Conservation (phyloP, 2,113 vertebrate genomes). For the Aramus guarauna region DNA sequence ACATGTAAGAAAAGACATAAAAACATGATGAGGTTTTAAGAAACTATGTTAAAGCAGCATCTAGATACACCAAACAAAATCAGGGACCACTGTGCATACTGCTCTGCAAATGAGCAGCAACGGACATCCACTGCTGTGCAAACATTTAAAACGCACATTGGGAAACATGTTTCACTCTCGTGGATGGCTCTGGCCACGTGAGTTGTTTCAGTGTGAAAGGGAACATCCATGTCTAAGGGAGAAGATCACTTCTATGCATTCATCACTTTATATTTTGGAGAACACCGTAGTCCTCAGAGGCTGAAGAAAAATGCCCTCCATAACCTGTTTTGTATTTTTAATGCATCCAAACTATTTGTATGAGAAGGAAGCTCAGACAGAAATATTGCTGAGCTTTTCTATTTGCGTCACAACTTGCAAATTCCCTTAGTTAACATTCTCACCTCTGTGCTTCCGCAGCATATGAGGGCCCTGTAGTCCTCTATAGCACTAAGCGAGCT, state of each 20-base stretch:
- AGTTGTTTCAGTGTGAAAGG: neutral
- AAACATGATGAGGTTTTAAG: neutral
- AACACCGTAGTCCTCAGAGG: neutral
- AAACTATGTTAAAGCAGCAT: neutral
- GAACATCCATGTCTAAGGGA: neutral
- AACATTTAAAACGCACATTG: neutral
- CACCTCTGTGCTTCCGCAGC: neutral
- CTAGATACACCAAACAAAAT: neutral
- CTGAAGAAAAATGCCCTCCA: neutral
- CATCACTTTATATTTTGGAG: neutral
- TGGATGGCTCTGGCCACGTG: neutral
- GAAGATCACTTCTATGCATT: neutral
- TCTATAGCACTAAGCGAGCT: neutral
- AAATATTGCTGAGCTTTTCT: neutral
- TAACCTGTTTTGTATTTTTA: neutral
- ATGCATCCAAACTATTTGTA: neutral
- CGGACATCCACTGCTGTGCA: neutral
- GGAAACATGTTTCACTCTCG: neutral
- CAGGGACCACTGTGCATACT: neutral
- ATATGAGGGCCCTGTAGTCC: neutral
- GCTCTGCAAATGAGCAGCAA: neutral
- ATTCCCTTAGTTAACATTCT: neutral
- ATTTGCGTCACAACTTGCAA: rapidly evolving
- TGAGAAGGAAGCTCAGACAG: neutral
- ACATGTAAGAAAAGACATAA: neutral